Evolutionary conservation across 2,797 vertebrate genomes (phyloP).

Genomic region (Centropyge bicolor): DNA sequence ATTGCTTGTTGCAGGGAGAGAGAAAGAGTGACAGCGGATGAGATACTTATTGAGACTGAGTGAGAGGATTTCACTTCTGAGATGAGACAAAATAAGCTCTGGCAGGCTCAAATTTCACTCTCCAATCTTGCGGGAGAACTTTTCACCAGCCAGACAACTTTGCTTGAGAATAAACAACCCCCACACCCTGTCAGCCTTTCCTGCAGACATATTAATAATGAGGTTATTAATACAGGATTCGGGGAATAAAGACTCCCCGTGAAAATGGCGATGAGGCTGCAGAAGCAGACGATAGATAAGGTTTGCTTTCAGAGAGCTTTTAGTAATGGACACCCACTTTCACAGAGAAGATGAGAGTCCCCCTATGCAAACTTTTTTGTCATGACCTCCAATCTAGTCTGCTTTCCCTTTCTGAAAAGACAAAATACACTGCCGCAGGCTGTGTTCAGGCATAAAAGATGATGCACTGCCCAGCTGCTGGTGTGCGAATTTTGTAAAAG

Average conservation of each 20-base stretch:
- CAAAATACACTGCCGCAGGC: slow-evolving; percentile 30
- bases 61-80: slow-evolving; percentile 43
- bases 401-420: slow-evolving; percentile 43
- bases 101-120: slow-evolving; percentile 44
- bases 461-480: slow-evolving; percentile 38
- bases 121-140: slow-evolving; percentile 23
- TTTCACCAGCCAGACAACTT: slow-evolving; percentile 42
- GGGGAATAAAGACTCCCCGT: slow-evolving; percentile 36
- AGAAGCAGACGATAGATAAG: slow-evolving; percentile 29
- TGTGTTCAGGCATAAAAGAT: slow-evolving; percentile 49
- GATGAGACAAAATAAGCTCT: slow-evolving; percentile 39
- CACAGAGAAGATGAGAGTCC: slow-evolving; percentile 35
- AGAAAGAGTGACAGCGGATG: slow-evolving; percentile 43
- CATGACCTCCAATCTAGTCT: slow-evolving; percentile 59
- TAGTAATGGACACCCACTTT: slow-evolving; percentile 52
- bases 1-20: slow-evolving; percentile 57
- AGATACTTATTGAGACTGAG: slow-evolving; percentile 56
- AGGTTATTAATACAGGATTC: slow-evolving; percentile 50
- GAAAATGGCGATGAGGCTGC: slow-evolving; percentile 41
- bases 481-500: slow-evolving; percentile 38
- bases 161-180: slow-evolving; percentile 45
- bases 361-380: slow-evolving; percentile 50
- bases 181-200: neutral
- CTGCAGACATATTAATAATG: slow-evolving; percentile 48
- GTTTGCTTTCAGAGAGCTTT: slow-evolving; percentile 46